A percentile compares a stretch with the other conserved stretches of the same genome.
Evolutionary conservation across 2,888 invertebrate genomes (phyloP).

Genomic region (Hirtodrosophila trivittata): DNA sequence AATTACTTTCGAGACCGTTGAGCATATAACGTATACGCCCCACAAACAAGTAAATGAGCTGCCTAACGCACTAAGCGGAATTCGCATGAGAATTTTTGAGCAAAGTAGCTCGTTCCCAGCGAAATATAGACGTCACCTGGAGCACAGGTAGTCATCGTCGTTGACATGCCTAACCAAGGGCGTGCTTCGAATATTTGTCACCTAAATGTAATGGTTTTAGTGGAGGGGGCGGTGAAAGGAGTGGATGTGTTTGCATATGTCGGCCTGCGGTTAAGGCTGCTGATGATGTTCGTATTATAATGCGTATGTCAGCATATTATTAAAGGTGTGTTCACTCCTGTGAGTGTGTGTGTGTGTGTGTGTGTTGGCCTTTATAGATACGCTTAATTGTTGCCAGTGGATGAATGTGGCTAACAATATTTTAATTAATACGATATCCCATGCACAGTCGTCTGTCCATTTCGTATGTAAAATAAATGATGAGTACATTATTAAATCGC

Average conservation of each 20-base stretch:
- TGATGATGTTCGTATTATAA: constrained; percentile 38
- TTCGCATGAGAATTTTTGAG: constrained; percentile 20
- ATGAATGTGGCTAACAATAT: too few relatives aligned
- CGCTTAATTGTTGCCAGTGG: background rate
- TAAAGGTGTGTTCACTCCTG: background rate
- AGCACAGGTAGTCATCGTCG: constrained; percentile 14
- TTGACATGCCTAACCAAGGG: constrained; percentile 29
- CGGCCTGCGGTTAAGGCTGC: constrained; percentile 61
- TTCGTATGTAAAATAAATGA: background rate
- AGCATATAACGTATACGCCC: constrained; percentile 14
- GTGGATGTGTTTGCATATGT: constrained; percentile 51
- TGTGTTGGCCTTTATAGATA: background rate
- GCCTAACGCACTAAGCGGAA: constrained; percentile 26
- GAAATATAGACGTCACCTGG: constrained; percentile 1
- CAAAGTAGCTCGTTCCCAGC: constrained; percentile 3
- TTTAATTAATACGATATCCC: too few relatives aligned
- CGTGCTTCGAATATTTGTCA: constrained; percentile 33
- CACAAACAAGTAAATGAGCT: constrained; percentile 9
- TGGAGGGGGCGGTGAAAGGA: background rate
- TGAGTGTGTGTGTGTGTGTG: background rate
- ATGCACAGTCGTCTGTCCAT: too few relatives aligned
- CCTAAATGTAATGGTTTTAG: constrained; percentile 7
- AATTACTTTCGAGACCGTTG: background rate
- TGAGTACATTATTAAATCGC: constrained; percentile 4
- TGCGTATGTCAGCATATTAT: background rate